Evolutionary conservation across 2,797 vertebrate genomes (phyloP), one percentile per base, ranked within the genome.

Genomic region (Cercopithecus hamlyni): DNA sequence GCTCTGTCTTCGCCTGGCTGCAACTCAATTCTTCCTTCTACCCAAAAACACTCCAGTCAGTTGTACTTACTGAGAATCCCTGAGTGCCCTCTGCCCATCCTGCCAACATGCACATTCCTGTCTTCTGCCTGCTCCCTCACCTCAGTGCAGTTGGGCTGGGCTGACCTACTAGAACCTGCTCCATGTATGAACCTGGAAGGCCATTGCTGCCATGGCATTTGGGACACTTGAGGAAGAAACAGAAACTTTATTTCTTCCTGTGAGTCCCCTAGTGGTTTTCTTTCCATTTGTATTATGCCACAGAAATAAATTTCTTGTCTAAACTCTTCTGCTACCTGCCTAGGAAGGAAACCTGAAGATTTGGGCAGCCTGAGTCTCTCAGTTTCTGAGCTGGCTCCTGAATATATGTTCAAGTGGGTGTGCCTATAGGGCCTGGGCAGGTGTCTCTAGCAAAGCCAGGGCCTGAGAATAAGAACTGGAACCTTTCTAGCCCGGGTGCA

Each of bases 1-100:
- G 41, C 75, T 73, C 55, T 96, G 72, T 86, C 57, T 84, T 97
- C 55, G 26, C 39, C 67, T 64, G 94, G 85, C 90, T 91, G 76
- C 76, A 76, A 39, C 82, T 58, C 3, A 94, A 39, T 61, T 84
- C 43, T 88, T 92, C 39, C 41, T 95, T 30, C 85, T 92, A 33
- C 79, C 75, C 83, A 76, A 93, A 83, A 83, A 93, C 81, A 83
- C 26, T 67, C 67, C 50, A 33, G 10, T 86, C 45, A 33, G 8
- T 86, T 94, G 48, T 93, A 41, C 22, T 93, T 90, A n/a, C 64
- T 58, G 36, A 93, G 88, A 97, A 64, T 52, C 52, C 39, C 36
- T 24, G 9, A 43, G 76, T 79, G 48, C 33, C 36, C 64, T 93
- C 36, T 93, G 70, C 48, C 41, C 43, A 30, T 92, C 27, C 57